Base-by-base conservation (phyloP, 37 sponge, comb jelly and placozoan species). In the Dysidea cf. avara region DNA sequence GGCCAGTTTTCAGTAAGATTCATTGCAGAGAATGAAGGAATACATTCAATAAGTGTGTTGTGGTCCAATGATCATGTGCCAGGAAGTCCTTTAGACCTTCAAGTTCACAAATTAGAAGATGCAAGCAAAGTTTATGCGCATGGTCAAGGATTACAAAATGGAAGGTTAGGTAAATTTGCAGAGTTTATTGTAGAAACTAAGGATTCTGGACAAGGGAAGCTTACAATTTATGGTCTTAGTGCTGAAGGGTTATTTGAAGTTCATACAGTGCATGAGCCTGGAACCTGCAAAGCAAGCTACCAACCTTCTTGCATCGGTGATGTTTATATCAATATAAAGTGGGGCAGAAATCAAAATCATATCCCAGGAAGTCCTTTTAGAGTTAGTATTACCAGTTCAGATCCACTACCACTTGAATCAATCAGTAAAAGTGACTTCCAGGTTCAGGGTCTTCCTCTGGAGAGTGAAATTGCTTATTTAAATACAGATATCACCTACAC, bases 341-440 rank as follows among this genome's bases (percentile, higher is more conserved):
- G 82, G 24, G 57, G 46, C 20, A 83, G 78, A 68, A 75, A 60
- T 1, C 72, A 52, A 0, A 40, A 33, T 16, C 56, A 65, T 1
- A 74, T 94, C 16, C 83, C 87, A 21, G 80, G 77, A 1, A 86
- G 90, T 65, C 95, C 95, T 3, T 94, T 90, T n/a, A n/a, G n/a
- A n/a, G n/a, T n/a, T n/a, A 82, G 75, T 56, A 61, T 93, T 14
- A 53, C 68, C 4, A 80, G 83, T 57, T 83, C 92, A 7, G n/a
- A n/a, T n/a, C n/a, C n/a, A n/a, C n/a, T n/a, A n/a, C n/a, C n/a
- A n/a, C n/a, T n/a, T n/a, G n/a, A n/a, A n/a, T n/a, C n/a, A n/a
- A n/a, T n/a, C n/a, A n/a, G n/a, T n/a, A n/a, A n/a, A n/a, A 67
- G 63, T 6, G 67, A 82, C 13, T 76, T 72, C 29, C 55, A 43